phyloP scores from a whole-genome alignment of 1,140 invertebrate genomes.

The Drosophila persimilis region DNA sequence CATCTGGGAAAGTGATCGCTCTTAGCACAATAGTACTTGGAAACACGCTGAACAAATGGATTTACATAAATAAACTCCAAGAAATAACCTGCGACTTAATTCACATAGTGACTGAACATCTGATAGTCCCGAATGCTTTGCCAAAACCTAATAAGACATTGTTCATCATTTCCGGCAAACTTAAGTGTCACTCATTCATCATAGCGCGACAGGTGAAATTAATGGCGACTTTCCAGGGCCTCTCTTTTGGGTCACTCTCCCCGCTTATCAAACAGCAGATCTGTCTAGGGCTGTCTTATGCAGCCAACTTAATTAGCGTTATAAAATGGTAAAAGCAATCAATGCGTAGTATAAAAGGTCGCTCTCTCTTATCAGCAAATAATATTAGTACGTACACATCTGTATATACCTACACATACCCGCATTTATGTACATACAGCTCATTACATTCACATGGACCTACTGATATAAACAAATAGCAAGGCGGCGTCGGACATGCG shows the following conservation, averaged over 20 bases:
- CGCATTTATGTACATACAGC: slow-evolving; percentile 7
- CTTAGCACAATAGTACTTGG: background rate
- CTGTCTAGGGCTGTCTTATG: slow-evolving; percentile 26
- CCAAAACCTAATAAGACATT: too few species aligned
- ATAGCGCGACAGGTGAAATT: slow-evolving; percentile 35
- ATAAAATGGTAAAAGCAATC: slow-evolving; percentile 43
- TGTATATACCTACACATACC: background rate
- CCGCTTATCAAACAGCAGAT: slow-evolving; percentile 16
- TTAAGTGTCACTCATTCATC: slow-evolving; percentile 20
- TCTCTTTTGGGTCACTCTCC: background rate
- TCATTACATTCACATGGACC: background rate
- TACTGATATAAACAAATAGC: slow-evolving; percentile 46
- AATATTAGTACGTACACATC: background rate
- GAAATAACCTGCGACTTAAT: too few species aligned
- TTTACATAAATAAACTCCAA: too few species aligned
- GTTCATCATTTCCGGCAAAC: background rate
- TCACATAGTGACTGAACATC: too few species aligned
- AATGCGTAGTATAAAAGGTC: slow-evolving; percentile 47
- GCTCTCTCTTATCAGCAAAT: slow-evolving; percentile 46
- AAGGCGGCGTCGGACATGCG: slow-evolving; percentile 10
- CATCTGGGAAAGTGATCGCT: slow-evolving; percentile 16
- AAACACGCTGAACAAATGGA: too few species aligned
- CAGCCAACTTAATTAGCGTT: slow-evolving; percentile 51
- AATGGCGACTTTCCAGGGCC: slow-evolving; percentile 1
- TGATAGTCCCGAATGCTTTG: background rate